Evolutionary conservation across 1,140 invertebrate species (phyloP).

Genomic region (Eulimnadia texana): DNA sequence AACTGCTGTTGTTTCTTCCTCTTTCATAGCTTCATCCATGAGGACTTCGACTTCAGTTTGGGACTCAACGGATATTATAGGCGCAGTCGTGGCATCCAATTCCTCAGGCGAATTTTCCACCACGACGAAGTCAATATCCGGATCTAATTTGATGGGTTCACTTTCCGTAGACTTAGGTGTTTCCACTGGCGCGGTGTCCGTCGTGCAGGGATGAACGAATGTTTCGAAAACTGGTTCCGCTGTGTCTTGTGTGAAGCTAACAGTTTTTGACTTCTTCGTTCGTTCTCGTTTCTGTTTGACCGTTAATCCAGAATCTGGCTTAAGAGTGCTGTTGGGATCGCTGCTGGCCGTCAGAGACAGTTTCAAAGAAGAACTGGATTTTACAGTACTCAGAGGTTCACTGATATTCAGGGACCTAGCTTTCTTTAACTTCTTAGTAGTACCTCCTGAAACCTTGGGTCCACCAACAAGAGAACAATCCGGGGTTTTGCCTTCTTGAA

Average conservation of each 20-base stretch:
- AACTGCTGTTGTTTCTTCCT: not conserved
- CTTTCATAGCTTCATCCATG: constrained; percentile 11
- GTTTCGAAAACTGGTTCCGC: too few species aligned
- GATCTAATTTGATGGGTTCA: not conserved
- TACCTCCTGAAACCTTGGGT: not conserved
- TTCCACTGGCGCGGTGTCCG: not conserved
- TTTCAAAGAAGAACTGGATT: not conserved
- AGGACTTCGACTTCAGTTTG: constrained; percentile 1
- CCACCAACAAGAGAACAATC: not conserved
- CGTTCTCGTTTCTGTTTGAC: constrained; percentile 9
- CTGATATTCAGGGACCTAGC: not conserved
- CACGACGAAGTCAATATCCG: constrained; percentile 8
- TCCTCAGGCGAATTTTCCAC: not conserved
- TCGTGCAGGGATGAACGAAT: not conserved
- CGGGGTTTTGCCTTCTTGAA: not conserved
- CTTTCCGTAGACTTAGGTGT: not conserved
- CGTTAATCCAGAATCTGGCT: not conserved
- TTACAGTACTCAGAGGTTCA: not conserved
- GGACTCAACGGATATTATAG: not conserved
- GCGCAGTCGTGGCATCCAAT: not conserved
- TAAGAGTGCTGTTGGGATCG: not conserved
- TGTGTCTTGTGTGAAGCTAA: constrained; percentile 15
- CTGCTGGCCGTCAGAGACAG: not conserved
- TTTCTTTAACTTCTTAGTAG: constrained; percentile 11
- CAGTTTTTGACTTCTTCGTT: constrained; percentile 12